Evolutionary conservation across 2,888 invertebrate genomes (phyloP), one percentile per base, ranked within the genome.

Genomic region (Coenonympha glycerion): DNA sequence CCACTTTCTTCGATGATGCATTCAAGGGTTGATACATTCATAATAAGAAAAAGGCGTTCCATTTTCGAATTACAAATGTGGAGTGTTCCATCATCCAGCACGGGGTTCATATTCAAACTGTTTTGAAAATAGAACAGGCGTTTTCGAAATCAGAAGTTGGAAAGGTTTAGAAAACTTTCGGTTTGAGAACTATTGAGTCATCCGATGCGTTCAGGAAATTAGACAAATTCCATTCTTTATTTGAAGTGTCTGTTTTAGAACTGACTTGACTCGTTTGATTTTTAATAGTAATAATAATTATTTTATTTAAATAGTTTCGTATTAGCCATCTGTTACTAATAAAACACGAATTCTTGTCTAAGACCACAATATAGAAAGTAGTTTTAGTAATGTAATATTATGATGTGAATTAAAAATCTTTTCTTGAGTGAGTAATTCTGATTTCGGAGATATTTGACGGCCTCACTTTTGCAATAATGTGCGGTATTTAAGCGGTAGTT

Each of bases 41-140:
- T 76, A 83, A 82, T 79, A 83, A 82, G 79, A 83, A 82, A 76
- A 79, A 78, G 74, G 79, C 76, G 80, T 73, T 77, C 74, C 75
- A 73, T 78, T 80, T 81, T 81, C 73, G 71, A 69, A 80, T 78
- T 70, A 75, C 76, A 76, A 81, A 82, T 79, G 76, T 72, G 75
- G 73, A 74, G 77, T 77, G 71, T 75, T 79, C 72, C 71, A 68
- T 69, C 66, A 69, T 70, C 68, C 66, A 46, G 48, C 48, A 41
- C 51, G 48, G 53, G 47, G 71, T 81, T 79, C 77, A 78, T 78
- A 82, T 82, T 83, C 78, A 80, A 81, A 82, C 64, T 70, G 71
- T 73, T 78, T 78, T 76, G 73, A 61, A 63, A 63, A 63, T 62
- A 62, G 61, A 62, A 61, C 51, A 42, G 46, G 46, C 48, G 49